Conservation (phyloP, 1,140 invertebrate genomes). For the Calliphora vicina region DNA sequence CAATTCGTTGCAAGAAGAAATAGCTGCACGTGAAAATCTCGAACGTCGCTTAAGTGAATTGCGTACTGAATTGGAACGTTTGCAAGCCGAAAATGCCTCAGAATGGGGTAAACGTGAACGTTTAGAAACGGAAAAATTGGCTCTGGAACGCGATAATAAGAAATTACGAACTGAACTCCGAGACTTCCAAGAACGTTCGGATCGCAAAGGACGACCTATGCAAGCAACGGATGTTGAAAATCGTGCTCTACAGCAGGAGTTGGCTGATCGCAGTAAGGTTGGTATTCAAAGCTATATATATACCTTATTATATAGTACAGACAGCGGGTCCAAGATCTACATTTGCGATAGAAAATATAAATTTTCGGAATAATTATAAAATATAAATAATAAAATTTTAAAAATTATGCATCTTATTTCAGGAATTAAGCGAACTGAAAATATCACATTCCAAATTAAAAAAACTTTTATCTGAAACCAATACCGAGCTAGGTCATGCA, state of each 20-base stretch:
- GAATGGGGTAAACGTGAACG: constrained; percentile 92
- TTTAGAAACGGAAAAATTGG: constrained; percentile 87
- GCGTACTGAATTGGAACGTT: constrained; percentile 76
- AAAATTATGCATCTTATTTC: not conserved
- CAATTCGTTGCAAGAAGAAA: constrained; percentile 71
- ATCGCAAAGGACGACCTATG: constrained; percentile 71
- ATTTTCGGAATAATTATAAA: not conserved
- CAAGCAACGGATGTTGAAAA: constrained; percentile 73
- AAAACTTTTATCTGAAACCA: constrained; percentile 79
- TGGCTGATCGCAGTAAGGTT: constrained; percentile 75
- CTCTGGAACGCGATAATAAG: constrained; percentile 88
- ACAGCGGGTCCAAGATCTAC: too few relatives aligned
- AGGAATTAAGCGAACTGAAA: constrained; percentile 80
- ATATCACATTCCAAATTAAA: constrained; percentile 80
- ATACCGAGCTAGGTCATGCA: constrained; percentile 81
- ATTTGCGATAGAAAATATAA: too few relatives aligned
- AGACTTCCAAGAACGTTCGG: constrained; percentile 78
- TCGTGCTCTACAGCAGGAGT: constrained; percentile 76
- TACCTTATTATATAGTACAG: too few relatives aligned
- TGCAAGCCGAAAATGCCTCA: constrained; percentile 90
- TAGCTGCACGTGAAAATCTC: constrained; percentile 72
- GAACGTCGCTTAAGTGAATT: constrained; percentile 77
- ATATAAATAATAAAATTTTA: not conserved
- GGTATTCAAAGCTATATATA: not conserved
- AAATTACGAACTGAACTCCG: constrained; percentile 83